phyloP scores from a whole-genome alignment of 2,113 vertebrate genomes.

The Pongo abelii region DNA sequence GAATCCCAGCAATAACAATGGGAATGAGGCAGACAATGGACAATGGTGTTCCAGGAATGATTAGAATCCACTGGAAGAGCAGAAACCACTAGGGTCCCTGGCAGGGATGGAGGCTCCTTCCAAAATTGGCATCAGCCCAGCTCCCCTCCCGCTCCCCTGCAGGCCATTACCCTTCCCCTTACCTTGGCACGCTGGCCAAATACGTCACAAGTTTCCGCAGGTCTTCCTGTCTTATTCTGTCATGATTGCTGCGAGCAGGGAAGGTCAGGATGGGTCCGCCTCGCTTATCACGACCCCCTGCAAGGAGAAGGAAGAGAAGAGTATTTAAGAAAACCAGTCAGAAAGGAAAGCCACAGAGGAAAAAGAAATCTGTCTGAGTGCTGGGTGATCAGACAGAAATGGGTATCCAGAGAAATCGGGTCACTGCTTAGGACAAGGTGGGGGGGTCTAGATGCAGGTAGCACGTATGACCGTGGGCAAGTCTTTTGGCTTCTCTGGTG shows the following conservation, averaged over 20 bases:
- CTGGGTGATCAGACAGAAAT: not conserved
- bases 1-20: not conserved
- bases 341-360: not conserved
- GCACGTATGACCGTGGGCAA: not conserved
- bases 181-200: slow-evolving; percentile 98
- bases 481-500: not conserved
- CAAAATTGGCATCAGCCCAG: not conserved
- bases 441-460: not conserved
- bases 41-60: slow-evolving; percentile 29
- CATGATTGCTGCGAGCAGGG: slow-evolving; percentile 97
- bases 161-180: slow-evolving; percentile 49
- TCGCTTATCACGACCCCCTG: slow-evolving; percentile 98
- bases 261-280: slow-evolving; percentile 98
- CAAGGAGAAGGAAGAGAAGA: slow-evolving; percentile 66
- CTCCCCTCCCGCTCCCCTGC: not conserved
- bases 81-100: not conserved
- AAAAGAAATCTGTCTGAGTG: not conserved
- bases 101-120: not conserved
- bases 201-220: slow-evolving; percentile 97
- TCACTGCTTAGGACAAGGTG: not conserved
- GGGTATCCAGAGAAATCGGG: not conserved
- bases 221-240: slow-evolving; percentile 99
- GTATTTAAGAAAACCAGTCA: slow-evolving; percentile 30
- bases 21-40: not conserved
- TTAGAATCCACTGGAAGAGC: not conserved